Percentiles rank a stretch among this genome's conserved stretches.
Conservation (phyloP, 2,113 vertebrate genomes). For the Xiphorhynchus elegans region DNA sequence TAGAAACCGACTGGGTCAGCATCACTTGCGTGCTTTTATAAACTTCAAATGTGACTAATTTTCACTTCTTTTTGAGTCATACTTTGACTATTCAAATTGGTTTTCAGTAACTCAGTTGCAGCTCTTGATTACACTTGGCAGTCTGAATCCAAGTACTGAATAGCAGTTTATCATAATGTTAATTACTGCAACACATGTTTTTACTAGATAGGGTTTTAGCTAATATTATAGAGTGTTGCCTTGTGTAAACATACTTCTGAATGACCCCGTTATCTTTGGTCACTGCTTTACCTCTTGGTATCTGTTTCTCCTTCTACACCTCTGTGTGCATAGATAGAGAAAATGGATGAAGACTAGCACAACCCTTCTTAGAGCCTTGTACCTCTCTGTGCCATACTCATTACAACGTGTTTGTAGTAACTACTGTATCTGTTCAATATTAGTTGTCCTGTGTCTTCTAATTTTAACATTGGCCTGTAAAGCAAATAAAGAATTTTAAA, state of each 20-base stretch:
- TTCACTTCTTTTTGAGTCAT: not conserved
- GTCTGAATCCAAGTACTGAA: not conserved
- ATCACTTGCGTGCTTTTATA: not conserved
- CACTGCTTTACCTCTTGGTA: not conserved
- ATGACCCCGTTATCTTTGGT: not conserved
- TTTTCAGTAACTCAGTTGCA: not conserved
- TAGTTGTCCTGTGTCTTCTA: not conserved
- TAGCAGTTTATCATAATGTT: not conserved
- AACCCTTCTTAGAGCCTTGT: no score
- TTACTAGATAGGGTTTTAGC: not conserved
- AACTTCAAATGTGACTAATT: not conserved
- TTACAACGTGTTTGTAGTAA: not conserved
- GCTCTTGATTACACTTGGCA: not conserved
- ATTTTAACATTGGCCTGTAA: not conserved
- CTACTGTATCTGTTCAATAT: not conserved
- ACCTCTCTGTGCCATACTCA: rapidly evolving
- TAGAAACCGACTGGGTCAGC: not conserved
- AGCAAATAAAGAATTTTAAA: not conserved
- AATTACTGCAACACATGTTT: not conserved
- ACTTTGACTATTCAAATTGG: not conserved
- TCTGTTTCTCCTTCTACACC: rapidly evolving
- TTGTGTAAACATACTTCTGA: not conserved
- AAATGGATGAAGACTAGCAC: not conserved
- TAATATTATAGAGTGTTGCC: not conserved
- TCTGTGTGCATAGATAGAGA: not conserved